Percentiles rank a stretch among this genome's conserved stretches.
These are phyloP conservation scores for Gymnorhina tibicen DNA, from an alignment of 2,113 vertebrate genomes.

Conservation along the genomic window DNA sequence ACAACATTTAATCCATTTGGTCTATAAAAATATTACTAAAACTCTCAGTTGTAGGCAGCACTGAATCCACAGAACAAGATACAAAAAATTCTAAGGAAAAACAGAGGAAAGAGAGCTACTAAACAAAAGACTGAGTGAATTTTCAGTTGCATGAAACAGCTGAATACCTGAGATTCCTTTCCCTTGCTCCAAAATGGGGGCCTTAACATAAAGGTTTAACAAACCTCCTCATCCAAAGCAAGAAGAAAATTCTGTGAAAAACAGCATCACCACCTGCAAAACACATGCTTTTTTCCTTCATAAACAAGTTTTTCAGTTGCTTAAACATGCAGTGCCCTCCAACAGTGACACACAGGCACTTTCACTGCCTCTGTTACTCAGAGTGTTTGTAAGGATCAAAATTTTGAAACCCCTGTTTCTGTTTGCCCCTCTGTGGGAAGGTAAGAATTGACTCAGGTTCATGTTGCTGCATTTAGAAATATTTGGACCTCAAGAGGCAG, in stretches of 20 bases:
- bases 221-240: background rate
- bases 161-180: background rate
- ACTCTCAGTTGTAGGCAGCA: background rate
- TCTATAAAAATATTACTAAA: background rate
- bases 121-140: background rate
- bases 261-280: background rate
- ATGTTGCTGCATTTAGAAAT: background rate
- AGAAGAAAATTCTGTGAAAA: background rate
- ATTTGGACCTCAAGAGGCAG: background rate
- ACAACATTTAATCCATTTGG: background rate
- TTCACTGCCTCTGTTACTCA: background rate
- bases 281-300: background rate
- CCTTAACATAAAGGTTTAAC: background rate
- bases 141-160: background rate
- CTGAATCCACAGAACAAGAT: background rate
- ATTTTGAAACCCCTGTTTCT: background rate
- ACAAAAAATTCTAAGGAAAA: background rate
- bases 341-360: background rate
- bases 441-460: background rate
- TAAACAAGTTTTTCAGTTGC: background rate
- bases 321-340: background rate
- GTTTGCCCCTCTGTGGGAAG: background rate
- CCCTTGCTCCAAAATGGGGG: background rate
- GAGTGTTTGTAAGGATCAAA: background rate
- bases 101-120: background rate